Percentiles rank a stretch among this genome's conserved stretches.
Evolutionary conservation across 1,140 invertebrate species (phyloP).

Genomic region (Antheraea pernyi): DNA sequence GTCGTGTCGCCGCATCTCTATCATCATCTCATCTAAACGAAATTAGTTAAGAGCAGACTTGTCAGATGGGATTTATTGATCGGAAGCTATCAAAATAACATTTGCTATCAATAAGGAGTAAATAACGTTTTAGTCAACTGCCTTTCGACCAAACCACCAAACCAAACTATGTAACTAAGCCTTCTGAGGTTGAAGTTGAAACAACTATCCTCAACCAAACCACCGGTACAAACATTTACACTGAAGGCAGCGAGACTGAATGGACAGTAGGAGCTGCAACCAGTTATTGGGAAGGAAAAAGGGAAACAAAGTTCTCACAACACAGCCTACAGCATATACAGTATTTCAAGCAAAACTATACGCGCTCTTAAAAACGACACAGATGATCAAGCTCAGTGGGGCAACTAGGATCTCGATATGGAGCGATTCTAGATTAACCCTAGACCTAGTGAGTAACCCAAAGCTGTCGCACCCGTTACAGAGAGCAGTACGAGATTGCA

Average conservation of each 20-base stretch:
- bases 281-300: slow-evolving; percentile 28
- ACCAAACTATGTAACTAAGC: too few relatives aligned
- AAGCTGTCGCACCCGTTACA: slow-evolving; percentile 16
- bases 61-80: too few relatives aligned
- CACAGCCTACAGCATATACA: slow-evolving; percentile 27
- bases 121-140: too few relatives aligned
- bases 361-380: slow-evolving; percentile 19
- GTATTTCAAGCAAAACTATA: slow-evolving; percentile 38
- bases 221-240: slow-evolving; percentile 29
- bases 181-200: too few relatives aligned
- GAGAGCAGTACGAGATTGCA: slow-evolving; percentile 6
- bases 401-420: slow-evolving; percentile 8
- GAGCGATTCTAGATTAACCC: slow-evolving; percentile 34
- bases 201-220: not conserved
- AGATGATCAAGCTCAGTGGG: slow-evolving; percentile 2
- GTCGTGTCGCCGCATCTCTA: too few relatives aligned
- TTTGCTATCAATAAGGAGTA: too few relatives aligned
- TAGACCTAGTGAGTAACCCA: slow-evolving; percentile 21
- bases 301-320: slow-evolving; percentile 18
- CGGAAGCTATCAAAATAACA: too few relatives aligned
- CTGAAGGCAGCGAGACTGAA: slow-evolving; percentile 33
- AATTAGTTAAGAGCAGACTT: too few relatives aligned
- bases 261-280: slow-evolving; percentile 32
- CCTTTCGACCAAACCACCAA: too few relatives aligned
- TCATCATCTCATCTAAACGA: too few relatives aligned